Evolutionary conservation across 2,888 invertebrate species (phyloP).

Genomic region (Labia minor): DNA sequence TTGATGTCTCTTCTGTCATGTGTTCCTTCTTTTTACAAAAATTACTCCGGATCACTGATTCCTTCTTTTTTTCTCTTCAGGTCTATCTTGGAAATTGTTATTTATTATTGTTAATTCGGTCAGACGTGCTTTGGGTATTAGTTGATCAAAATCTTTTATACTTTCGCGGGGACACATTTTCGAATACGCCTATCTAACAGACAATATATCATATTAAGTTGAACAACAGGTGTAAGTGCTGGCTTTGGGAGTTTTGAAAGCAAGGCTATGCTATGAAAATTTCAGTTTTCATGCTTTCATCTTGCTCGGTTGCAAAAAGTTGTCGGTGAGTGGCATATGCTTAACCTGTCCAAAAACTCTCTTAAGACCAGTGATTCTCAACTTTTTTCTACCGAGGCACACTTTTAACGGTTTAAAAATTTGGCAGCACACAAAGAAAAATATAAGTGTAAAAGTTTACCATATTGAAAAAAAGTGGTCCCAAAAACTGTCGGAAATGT

Average conservation of each 20-base stretch:
- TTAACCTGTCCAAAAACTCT: neutral
- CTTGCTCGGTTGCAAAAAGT: neutral
- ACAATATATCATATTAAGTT: neutral
- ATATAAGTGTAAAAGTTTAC: too few species aligned
- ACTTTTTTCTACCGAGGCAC: too few species aligned
- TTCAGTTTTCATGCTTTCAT: neutral
- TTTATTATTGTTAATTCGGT: neutral
- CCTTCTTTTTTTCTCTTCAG: neutral
- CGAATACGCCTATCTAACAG: neutral
- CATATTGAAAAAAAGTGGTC: too few species aligned
- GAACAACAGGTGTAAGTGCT: neutral
- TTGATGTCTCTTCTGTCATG: neutral
- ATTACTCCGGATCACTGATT: neutral
- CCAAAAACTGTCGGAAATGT: too few species aligned
- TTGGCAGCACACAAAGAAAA: too few species aligned
- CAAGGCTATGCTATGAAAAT: neutral
- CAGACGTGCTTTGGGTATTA: neutral
- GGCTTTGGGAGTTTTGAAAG: neutral
- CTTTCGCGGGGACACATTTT: neutral
- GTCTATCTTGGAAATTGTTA: neutral
- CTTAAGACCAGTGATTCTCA: too few species aligned
- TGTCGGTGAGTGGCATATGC: neutral
- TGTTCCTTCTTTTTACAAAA: neutral
- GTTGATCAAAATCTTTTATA: neutral
- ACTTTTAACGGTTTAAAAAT: too few species aligned